These are phyloP conservation scores for Heliconius erato DNA, from an alignment of 2,888 invertebrate genomes.

Conservation along the genomic window DNA sequence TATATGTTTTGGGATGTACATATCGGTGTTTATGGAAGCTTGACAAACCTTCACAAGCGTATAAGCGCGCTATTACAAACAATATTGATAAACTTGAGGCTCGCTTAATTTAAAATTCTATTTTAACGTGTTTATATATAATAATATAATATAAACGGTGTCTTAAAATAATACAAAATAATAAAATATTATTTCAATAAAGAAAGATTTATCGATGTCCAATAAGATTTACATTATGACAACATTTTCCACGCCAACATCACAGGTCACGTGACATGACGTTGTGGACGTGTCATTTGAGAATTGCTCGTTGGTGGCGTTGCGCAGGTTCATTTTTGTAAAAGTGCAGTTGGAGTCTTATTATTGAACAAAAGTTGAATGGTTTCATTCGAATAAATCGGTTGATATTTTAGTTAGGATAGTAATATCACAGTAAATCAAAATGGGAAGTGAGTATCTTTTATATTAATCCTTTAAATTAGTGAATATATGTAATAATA, in stretches of 20 bases:
- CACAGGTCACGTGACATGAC: slow-evolving; percentile 90
- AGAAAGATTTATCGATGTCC: not conserved
- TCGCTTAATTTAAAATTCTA: not conserved
- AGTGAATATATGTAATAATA: slow-evolving; percentile 47
- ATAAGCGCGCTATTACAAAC: too few relatives aligned
- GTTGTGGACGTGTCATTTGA: slow-evolving; percentile 87
- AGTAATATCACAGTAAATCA: slow-evolving; percentile 83
- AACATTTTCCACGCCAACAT: slow-evolving; percentile 87
- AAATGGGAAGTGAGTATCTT: slow-evolving; percentile 88
- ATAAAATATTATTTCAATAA: not conserved
- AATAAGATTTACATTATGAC: slow-evolving; percentile 52
- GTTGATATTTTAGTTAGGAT: slow-evolving; percentile 83
- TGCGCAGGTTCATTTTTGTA: slow-evolving; percentile 84
- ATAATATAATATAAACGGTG: not conserved
- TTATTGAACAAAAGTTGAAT: slow-evolving; percentile 85
- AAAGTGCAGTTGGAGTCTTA: slow-evolving; percentile 80
- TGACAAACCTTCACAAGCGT: too few relatives aligned
- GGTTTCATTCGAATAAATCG: slow-evolving; percentile 80
- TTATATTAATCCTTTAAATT: slow-evolving; percentile 65
- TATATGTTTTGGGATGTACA: too few relatives aligned
- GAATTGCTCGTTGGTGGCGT: slow-evolving; percentile 84
- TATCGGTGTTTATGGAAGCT: too few relatives aligned
- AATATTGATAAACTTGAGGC: too few relatives aligned
- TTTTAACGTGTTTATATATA: not conserved
- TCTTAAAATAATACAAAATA: not conserved